A percentile compares a stretch with the other conserved stretches of the same genome.
phyloP scores from a whole-genome alignment of 2,888 invertebrate genomes.

The Megalurothrips usitatus region DNA sequence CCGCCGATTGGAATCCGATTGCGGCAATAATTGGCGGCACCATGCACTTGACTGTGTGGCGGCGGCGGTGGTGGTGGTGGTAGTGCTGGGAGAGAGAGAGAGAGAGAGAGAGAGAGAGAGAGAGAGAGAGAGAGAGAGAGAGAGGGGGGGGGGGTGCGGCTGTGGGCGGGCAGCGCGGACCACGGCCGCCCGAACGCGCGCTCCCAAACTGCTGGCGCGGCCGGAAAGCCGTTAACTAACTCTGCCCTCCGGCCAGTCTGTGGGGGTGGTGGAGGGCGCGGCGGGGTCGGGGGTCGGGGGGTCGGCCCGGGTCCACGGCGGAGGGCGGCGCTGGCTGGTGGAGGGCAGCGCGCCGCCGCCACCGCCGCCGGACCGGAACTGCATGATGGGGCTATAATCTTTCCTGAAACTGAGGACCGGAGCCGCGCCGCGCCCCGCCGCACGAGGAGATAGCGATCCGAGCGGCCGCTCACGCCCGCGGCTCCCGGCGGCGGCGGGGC shows the following conservation, averaged over 20 bases:
- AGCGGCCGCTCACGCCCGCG: background rate
- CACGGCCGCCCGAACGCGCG: background rate
- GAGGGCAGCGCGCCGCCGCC: background rate
- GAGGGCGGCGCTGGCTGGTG: no score
- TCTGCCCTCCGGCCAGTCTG: background rate
- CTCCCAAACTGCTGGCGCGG: constrained; percentile 11
- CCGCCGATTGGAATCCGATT: background rate
- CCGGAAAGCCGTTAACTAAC: constrained; percentile 9
- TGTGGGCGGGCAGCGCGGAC: background rate
- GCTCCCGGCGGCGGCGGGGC: background rate
- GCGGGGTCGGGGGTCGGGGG: no score
- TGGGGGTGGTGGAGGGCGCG: no score
- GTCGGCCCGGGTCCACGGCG: background rate
- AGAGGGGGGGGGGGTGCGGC: background rate
- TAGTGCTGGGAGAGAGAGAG: background rate
- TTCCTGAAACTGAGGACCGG: background rate
- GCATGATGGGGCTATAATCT: constrained; percentile 6
- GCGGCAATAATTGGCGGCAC: background rate
- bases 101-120: no score
- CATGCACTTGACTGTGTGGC: background rate
- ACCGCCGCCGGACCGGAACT: background rate
- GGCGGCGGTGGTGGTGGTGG: background rate
- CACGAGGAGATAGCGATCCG: no score
- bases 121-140: no score
- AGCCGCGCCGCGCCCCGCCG: background rate